Conservation (phyloP, 2,797 vertebrate genomes). For the Acanthopagrus latus region DNA sequence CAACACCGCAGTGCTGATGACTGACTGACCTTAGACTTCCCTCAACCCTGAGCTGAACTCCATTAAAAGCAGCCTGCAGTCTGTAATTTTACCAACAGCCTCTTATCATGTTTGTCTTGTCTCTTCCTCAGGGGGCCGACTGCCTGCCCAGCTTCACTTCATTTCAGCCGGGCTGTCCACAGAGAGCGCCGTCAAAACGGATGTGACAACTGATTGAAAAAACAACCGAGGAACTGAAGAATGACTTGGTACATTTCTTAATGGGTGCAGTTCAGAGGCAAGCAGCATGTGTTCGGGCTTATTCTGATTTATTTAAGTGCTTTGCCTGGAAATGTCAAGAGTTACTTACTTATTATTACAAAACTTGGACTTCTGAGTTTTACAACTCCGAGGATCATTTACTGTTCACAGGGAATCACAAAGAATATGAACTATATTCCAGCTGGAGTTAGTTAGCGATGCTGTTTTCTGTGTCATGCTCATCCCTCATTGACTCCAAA, state of each 20-base stretch:
- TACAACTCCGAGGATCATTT: constrained; percentile 10
- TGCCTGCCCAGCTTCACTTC: constrained; percentile 63
- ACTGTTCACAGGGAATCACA: constrained; percentile 2
- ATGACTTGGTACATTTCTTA: constrained; percentile 21
- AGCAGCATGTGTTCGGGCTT: constrained; percentile 12
- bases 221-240: constrained; percentile 19
- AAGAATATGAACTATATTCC: neutral
- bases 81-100: constrained; percentile 86
- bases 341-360: constrained; percentile 11
- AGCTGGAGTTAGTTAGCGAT: neutral
- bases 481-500: neutral
- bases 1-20: constrained; percentile 61
- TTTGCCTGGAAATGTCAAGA: constrained; percentile 19
- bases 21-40: constrained; percentile 80
- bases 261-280: constrained; percentile 23
- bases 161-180: constrained; percentile 46
- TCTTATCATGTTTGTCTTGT: constrained; percentile 83
- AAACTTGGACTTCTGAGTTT: constrained; percentile 23
- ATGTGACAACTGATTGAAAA: constrained; percentile 41
- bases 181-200: constrained; percentile 32
- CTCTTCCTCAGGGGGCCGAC: constrained; percentile 71
- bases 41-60: constrained; percentile 84
- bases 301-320: constrained; percentile 34
- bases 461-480: neutral
- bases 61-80: constrained; percentile 77